Evolutionary conservation across 2,888 invertebrate species (phyloP), one percentile per base, ranked within the genome.

Genomic region (Trissonchulus sp.): DNA sequence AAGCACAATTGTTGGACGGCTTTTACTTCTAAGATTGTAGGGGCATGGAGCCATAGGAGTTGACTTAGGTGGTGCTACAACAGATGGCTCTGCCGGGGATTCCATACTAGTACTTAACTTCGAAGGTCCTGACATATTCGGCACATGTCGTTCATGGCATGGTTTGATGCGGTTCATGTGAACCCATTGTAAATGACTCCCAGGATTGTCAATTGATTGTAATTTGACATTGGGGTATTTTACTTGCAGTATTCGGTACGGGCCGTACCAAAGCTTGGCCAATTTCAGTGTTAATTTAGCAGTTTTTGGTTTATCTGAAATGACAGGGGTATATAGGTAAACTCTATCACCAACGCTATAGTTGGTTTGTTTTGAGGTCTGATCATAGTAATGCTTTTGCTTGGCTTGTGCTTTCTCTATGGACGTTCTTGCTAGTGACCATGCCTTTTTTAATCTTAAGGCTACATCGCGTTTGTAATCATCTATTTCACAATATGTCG

Each of bases 331-430:
- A 48, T 48, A 48, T 23, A 48, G 23, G 23, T 48, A 48, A 48
- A 69, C 71, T 3, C 34, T 2, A 15, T 69, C 71, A 3, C 71
- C 71, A 31, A 69, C 71, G 8, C 8, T n/a, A 34, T 31, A 65
- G n/a, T 31, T 34, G 34, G 34, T 30, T 35, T n/a, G 35, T 35
- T 31, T 69, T 34, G 35, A 3, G 3, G 34, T 69, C 37, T 69
- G 35, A 37, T 69, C 71, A 36, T 69, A 69, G 37, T 69, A 69
- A n/a, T n/a, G 35, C 34, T 69, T 69, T 34, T 69, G 71, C n/a
- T 65, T 65, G 8, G 30, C 8, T 34, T 65, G 34, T 28, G 65
- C 8, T 28, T 28, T 34, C 15, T 69, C 34, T 31, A 31, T 34
- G n/a, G 33, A 33, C 33, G 8, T 34, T 37, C 8, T 23, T 8